Base-by-base conservation (phyloP, 2,113 vertebrate species). In the Brevimyrus niger region DNA sequence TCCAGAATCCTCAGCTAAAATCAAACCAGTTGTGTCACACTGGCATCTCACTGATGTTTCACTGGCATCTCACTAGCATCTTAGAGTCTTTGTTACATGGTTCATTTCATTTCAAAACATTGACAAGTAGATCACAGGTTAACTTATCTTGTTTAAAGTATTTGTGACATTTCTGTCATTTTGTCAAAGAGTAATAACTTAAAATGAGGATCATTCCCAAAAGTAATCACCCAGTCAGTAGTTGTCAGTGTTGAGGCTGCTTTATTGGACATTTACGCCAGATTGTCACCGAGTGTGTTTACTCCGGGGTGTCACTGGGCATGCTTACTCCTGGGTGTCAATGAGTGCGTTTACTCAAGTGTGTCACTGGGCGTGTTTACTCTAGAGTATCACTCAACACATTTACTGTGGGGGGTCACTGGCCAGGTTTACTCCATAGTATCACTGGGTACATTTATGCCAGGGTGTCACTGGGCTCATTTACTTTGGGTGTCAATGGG, bases 271-370 rank as follows among this genome's bases (percentile, higher is more conserved):
- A 27, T 69, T 1, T 31, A 31, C n/a, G 0, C n/a, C n/a, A 0
- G 61, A n/a, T 23, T 65, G 58, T 65, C 23, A 27, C 58, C 27
- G 58, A 0, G n/a, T 10, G 23, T 11, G 3, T 65, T 65, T 65
- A 27, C 9, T 9, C n/a, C 17, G 9, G 61, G 61, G 69, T 76
- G 69, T 76, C 35, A 35, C 69, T 76, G 31, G 1, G 83, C 3
- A 0, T 48, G 46, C 0, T 19, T 53, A 53, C 51, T 53, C 51
- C 1, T 0, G 51, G 8, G 23, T 61, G 9, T 27, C 58, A 61
- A 0, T 61, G 8, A 3, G 0, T 3, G 1, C 0, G 0, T n/a
- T 61, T 61, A 61, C 58, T 3, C 0, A 4, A 0, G 23, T 23
- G 61, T 65, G 61, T 65, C 61, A 65, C n/a, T 65, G n/a, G n/a